Percentiles rank a stretch among this genome's conserved stretches.
Conservation (phyloP, 2,113 vertebrate genomes). For the Machaerirhynchus nigripectus region DNA sequence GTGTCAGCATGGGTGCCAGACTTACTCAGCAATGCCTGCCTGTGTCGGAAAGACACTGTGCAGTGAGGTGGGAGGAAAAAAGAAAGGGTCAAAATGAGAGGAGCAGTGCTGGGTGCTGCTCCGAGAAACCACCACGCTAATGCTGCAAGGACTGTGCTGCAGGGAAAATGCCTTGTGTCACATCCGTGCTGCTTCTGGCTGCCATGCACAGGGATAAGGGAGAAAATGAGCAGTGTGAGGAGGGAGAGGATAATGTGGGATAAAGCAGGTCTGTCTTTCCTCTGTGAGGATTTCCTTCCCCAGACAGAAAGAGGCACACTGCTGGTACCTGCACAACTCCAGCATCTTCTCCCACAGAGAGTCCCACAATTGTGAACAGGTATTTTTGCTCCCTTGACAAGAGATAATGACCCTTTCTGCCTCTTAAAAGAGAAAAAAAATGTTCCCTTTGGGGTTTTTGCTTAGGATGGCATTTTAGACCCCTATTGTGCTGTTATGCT, state of each 20-base stretch:
- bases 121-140: background rate
- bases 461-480: constrained; percentile 15
- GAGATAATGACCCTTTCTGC: background rate
- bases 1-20: constrained; percentile 53
- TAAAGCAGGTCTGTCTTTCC: background rate
- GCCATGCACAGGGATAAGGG: background rate
- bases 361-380: background rate
- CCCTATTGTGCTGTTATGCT: background rate
- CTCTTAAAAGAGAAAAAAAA: background rate
- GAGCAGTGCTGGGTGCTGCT: background rate
- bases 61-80: background rate
- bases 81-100: constrained; percentile 11
- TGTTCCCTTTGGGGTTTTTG: background rate
- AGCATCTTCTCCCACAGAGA: background rate
- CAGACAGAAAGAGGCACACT: background rate
- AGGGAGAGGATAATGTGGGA: background rate
- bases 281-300: background rate
- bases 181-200: constrained; percentile 32
- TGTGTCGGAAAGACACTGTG: background rate
- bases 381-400: background rate
- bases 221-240: background rate
- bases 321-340: constrained; percentile 2
- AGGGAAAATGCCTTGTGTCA: constrained; percentile 28
- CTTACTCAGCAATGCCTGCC: constrained; percentile 47
- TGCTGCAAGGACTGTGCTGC: constrained; percentile 43